Evolutionary conservation across 2,113 vertebrate species (phyloP).

Genomic region (Festucalex cinctus): DNA sequence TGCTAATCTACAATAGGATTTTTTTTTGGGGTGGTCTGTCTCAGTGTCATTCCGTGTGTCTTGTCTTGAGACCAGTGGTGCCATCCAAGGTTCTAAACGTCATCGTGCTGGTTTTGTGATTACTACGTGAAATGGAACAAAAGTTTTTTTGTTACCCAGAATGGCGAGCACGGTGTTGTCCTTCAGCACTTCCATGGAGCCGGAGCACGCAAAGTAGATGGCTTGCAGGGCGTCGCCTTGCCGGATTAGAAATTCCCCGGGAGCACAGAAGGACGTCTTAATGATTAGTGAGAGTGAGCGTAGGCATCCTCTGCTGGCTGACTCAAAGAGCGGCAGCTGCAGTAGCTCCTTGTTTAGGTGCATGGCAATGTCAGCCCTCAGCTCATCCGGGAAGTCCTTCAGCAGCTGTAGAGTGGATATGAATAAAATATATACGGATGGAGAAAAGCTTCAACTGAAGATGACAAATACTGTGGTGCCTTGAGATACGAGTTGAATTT

Average conservation of each 20-base stretch:
- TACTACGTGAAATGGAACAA: background rate
- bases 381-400: constrained; percentile 76
- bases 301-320: constrained; percentile 75
- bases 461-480: background rate
- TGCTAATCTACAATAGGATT: background rate
- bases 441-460: background rate
- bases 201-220: constrained; percentile 76
- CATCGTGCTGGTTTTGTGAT: background rate
- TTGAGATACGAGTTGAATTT: no score
- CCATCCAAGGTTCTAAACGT: constrained; percentile 31
- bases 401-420: constrained; percentile 54
- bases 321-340: constrained; percentile 74
- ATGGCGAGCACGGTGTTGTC: constrained; percentile 75
- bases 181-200: constrained; percentile 77
- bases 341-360: constrained; percentile 75
- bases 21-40: background rate
- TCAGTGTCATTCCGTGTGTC: background rate
- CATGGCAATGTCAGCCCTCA: constrained; percentile 76
- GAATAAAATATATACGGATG: background rate
- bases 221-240: constrained; percentile 76
- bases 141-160: constrained; percentile 55
- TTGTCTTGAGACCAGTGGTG: background rate
- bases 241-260: constrained; percentile 75
- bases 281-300: constrained; percentile 76
- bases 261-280: constrained; percentile 75